These are phyloP conservation scores for Stenopsyche tienmushanensis DNA, from an alignment of 1,140 invertebrate genomes.

Conservation along the genomic window DNA sequence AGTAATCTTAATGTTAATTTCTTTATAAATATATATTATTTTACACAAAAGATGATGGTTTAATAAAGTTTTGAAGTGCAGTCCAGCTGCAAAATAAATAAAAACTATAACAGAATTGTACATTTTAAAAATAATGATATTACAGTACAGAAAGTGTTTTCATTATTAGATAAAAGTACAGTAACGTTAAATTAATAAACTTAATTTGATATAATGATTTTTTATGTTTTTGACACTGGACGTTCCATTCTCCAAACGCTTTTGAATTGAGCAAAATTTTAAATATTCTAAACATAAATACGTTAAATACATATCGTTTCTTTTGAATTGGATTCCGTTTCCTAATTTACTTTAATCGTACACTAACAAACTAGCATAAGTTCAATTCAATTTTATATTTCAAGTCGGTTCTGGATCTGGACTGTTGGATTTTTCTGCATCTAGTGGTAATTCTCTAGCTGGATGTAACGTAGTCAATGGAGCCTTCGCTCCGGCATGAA, in stretches of 20 bases:
- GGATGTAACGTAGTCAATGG: constrained; percentile 34
- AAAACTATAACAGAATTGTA: too few relatives aligned
- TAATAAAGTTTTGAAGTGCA: background rate
- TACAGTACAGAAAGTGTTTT: background rate
- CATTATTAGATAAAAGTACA: background rate
- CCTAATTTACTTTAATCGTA: too few relatives aligned
- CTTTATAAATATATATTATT: background rate
- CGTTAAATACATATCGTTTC: background rate
- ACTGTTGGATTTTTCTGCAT: constrained; percentile 32
- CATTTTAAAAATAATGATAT: too few relatives aligned
- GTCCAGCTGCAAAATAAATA: constrained; percentile 10
- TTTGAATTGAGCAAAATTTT: too few relatives aligned
- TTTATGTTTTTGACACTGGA: too few relatives aligned
- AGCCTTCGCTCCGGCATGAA: constrained; percentile 27
- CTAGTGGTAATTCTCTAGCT: constrained; percentile 34
- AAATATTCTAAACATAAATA: too few relatives aligned
- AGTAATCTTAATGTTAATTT: background rate
- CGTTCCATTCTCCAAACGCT: too few relatives aligned
- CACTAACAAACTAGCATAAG: background rate
- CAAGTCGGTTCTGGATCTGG: constrained; percentile 24
- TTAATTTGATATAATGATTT: too few relatives aligned
- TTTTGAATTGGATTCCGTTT: too few relatives aligned
- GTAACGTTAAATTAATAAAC: too few relatives aligned
- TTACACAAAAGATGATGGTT: background rate
- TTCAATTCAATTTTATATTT: constrained; percentile 11